These are phyloP conservation scores for Dendrocincla fuliginosa DNA, from an alignment of 2,797 vertebrate genomes.

Conservation along the genomic window DNA sequence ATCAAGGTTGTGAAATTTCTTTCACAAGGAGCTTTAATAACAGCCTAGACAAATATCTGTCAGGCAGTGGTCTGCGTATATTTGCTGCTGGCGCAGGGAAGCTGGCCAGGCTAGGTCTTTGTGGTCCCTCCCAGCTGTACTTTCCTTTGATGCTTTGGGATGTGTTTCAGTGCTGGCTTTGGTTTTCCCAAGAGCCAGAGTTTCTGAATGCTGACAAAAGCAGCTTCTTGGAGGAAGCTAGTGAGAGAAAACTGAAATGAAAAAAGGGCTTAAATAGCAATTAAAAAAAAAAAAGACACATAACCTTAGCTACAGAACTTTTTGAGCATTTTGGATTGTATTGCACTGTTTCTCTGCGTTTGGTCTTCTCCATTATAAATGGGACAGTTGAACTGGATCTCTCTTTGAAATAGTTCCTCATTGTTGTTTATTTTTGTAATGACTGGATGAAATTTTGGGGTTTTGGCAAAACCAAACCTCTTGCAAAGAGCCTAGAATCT, in stretches of 20 bases:
- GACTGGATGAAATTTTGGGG: not conserved
- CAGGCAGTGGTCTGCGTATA: not conserved
- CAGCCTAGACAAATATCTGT: conserved; percentile 1
- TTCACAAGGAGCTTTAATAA: conserved; percentile 52
- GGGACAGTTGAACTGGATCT: not conserved
- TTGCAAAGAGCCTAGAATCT: not conserved
- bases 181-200: conserved; percentile 54
- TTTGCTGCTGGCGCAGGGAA: not conserved
- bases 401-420: not conserved
- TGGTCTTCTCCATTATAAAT: not conserved
- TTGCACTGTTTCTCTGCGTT: not conserved
- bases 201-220: conserved; percentile 61
- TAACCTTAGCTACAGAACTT: not conserved
- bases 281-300: not conserved
- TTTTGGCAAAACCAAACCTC: not conserved
- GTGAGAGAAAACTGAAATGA: conserved; percentile 34
- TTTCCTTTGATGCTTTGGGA: conserved; percentile 66
- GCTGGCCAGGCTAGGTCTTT: not conserved
- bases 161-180: conserved; percentile 27
- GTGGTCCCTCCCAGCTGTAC: conserved; percentile 45
- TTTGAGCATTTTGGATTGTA: not conserved
- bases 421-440: not conserved
- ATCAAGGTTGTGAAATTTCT: conserved; percentile 47
- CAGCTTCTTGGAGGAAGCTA: conserved; percentile 21
- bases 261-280: not conserved